Evolutionary conservation across 2,888 invertebrate genomes (phyloP).

Genomic region (Eupithecia subfuscata): DNA sequence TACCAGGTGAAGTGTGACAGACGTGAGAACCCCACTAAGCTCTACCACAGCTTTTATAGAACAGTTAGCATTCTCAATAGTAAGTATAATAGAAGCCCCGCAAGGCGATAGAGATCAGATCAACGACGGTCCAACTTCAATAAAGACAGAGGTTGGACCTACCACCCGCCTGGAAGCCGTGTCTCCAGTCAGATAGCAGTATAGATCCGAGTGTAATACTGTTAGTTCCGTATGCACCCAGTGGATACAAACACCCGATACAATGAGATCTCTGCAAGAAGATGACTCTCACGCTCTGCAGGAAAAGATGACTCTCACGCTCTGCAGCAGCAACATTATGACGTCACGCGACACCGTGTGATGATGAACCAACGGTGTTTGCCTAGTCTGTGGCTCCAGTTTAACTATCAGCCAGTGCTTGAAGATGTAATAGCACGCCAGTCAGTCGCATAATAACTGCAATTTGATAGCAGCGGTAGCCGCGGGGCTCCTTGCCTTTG

Average conservation of each 20-base stretch:
- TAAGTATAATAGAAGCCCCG: not conserved
- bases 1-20: constrained; percentile 55
- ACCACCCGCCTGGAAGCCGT: too few relatives aligned
- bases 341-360: not conserved
- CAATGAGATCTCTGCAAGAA: not conserved
- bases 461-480: constrained; percentile 64
- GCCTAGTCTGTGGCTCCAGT: constrained; percentile 18
- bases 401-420: constrained; percentile 49
- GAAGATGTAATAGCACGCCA: constrained; percentile 59
- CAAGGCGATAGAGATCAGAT: too few relatives aligned
- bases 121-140: too few relatives aligned
- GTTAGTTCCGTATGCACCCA: too few relatives aligned
- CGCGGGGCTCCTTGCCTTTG: constrained; percentile 53
- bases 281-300: too few relatives aligned
- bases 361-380: constrained; percentile 17
- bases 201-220: too few relatives aligned
- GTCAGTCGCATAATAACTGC: constrained; percentile 67
- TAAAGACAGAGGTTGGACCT: too few relatives aligned
- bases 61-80: constrained; percentile 15
- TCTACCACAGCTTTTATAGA: constrained; percentile 22
- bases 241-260: too few relatives aligned
- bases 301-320: too few relatives aligned
- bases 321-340: not conserved
- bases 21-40: constrained; percentile 50
- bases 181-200: too few relatives aligned